Evolutionary conservation across 2,797 vertebrate species (phyloP).

Genomic region (Lindbergichthys nudifrons): DNA sequence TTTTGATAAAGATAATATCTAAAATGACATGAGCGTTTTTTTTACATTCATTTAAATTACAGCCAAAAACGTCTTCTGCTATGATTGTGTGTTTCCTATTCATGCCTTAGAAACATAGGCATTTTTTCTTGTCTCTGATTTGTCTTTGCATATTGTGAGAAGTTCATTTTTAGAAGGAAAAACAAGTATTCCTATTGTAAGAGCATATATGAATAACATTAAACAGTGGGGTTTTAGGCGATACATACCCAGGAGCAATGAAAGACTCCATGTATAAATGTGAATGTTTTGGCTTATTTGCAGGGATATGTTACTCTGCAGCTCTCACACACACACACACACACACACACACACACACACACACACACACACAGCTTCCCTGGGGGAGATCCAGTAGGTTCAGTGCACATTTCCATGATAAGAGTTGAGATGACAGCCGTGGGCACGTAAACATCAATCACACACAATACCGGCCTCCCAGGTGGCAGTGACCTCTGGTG

Average conservation of each 20-base stretch:
- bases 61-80: background rate
- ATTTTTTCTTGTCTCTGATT: background rate
- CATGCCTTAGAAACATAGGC: background rate
- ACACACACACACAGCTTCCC: conserved; percentile 13
- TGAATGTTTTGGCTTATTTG: conserved; percentile 41
- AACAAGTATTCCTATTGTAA: background rate
- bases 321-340: background rate
- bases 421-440: conserved; percentile 59
- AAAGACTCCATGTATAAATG: background rate
- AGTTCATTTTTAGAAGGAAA: background rate
- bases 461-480: conserved; percentile 50
- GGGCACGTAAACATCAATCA: conserved; percentile 64
- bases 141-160: background rate
- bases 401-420: conserved; percentile 64
- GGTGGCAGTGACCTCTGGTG: conserved; percentile 52
- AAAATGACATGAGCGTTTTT: too few relatives aligned
- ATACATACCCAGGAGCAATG: background rate
- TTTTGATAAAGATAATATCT: too few relatives aligned
- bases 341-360: conserved; percentile 19
- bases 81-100: background rate
- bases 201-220: conserved; percentile 9
- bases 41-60: background rate
- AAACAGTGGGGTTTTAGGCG: conserved; percentile 8
- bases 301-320: conserved; percentile 42
- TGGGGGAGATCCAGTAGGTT: conserved; percentile 31